Conservation (phyloP, 2,797 vertebrate genomes). For the Poecilia velifera region DNA sequence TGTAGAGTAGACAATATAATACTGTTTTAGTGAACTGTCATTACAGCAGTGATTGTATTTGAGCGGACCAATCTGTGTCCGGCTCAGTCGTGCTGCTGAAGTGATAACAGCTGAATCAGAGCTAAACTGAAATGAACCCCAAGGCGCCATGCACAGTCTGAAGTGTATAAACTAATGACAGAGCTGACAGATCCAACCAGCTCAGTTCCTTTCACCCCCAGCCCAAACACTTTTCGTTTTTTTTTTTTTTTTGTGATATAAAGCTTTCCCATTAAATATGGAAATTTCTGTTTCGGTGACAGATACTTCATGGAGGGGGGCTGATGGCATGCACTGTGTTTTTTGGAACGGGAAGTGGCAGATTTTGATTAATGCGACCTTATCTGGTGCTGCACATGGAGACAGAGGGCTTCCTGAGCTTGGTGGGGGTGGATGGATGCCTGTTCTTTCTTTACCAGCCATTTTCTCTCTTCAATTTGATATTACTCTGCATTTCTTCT, state of each 20-base stretch:
- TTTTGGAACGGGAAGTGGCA: constrained; percentile 76
- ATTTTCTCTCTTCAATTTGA: constrained; percentile 45
- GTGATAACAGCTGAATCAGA: constrained; percentile 52
- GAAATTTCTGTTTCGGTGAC: constrained; percentile 93
- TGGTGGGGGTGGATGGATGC: constrained; percentile 73
- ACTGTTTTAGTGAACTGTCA: not conserved
- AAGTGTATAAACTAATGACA: constrained; percentile 63
- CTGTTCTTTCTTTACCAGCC: constrained; percentile 53
- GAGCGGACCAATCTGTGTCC: constrained; percentile 28
- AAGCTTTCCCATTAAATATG: constrained; percentile 96
- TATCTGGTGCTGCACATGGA: constrained; percentile 86
- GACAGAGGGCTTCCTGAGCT: constrained; percentile 74
- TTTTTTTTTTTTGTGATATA: constrained; percentile 80
- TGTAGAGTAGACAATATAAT: constrained; percentile 5
- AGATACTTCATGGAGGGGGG: constrained; percentile 84
- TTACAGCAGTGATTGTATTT: constrained; percentile 9
- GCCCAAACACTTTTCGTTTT: constrained; percentile 87
- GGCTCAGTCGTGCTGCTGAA: constrained; percentile 31
- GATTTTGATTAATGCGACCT: constrained; percentile 85
- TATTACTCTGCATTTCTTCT: constrained; percentile 28
- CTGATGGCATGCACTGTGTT: constrained; percentile 75
- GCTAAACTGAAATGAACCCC: constrained; percentile 45
- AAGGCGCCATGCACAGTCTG: constrained; percentile 40
- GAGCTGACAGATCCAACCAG: constrained; percentile 75
- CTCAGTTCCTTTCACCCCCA: constrained; percentile 81